Evolutionary conservation across 2,113 vertebrate genomes (phyloP).

Genomic region (Chroicocephalus ridibundus): DNA sequence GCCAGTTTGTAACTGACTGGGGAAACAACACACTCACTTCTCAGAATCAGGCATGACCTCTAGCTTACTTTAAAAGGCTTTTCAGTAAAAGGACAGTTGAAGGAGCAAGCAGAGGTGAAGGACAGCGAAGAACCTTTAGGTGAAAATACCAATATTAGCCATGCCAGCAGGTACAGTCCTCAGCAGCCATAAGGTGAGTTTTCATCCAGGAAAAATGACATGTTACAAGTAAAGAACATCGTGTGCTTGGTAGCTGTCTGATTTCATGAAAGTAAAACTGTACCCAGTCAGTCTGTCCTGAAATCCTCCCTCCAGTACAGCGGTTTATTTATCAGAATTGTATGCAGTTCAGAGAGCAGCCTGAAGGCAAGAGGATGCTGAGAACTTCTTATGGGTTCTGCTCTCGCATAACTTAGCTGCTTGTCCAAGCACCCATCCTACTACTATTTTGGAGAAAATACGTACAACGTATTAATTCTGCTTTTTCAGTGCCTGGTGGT

Average conservation of each 20-base stretch:
- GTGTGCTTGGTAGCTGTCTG: background rate
- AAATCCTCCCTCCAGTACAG: background rate
- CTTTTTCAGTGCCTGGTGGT: background rate
- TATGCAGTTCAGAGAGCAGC: background rate
- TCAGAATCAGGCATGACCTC: background rate
- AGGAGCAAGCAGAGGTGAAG: background rate
- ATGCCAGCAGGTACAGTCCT: background rate
- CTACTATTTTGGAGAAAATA: background rate
- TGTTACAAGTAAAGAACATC: background rate
- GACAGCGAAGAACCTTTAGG: background rate
- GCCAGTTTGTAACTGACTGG: background rate
- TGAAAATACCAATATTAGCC: background rate
- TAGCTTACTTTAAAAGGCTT: background rate
- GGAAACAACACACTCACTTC: background rate
- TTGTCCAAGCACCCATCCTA: background rate
- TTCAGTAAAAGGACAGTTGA: background rate
- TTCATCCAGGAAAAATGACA: background rate
- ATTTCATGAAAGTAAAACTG: background rate
- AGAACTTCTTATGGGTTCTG: background rate
- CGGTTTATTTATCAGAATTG: background rate
- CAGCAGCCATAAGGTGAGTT: background rate
- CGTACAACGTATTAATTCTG: rapidly evolving
- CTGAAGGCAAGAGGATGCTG: background rate
- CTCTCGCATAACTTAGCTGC: background rate
- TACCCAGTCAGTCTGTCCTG: background rate